These are phyloP conservation scores for Druceiella hillmani DNA, from an alignment of 2,888 invertebrate species.

Conservation along the genomic window DNA sequence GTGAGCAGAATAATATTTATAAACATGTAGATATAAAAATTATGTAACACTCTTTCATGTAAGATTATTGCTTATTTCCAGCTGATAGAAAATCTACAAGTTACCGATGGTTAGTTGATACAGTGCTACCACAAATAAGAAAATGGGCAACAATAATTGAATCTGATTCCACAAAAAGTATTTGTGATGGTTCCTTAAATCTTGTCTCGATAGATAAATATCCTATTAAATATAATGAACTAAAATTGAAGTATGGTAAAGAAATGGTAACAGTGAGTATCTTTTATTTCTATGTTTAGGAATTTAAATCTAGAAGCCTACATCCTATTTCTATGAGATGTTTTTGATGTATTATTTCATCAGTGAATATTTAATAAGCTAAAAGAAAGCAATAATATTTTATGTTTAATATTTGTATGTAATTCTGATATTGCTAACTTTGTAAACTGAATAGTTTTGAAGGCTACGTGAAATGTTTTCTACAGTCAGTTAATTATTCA, in stretches of 20 bases:
- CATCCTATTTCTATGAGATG: neutral
- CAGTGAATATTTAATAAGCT: no score
- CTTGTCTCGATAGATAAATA: constrained; percentile 66
- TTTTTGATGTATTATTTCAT: constrained; percentile 4
- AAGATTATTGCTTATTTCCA: constrained; percentile 19
- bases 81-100: constrained; percentile 32
- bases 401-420: no score
- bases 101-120: constrained; percentile 50
- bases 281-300: neutral
- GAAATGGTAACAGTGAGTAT: constrained; percentile 60
- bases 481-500: no score
- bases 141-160: constrained; percentile 55
- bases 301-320: neutral
- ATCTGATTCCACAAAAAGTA: constrained; percentile 23
- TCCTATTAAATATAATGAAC: constrained; percentile 60
- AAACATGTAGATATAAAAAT: no score
- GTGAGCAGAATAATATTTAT: neutral
- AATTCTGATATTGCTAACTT: no score
- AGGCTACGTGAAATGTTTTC: constrained; percentile 15
- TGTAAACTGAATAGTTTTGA: neutral
- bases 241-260: constrained; percentile 75
- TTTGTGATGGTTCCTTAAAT: constrained; percentile 53
- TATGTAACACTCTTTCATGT: no score
- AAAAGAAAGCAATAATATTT: no score
- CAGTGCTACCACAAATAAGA: constrained; percentile 53